Percentiles rank a stretch among this genome's conserved stretches.
Conservation (phyloP, 1,140 invertebrate species). For the Pseudomyrmex sp. region DNA sequence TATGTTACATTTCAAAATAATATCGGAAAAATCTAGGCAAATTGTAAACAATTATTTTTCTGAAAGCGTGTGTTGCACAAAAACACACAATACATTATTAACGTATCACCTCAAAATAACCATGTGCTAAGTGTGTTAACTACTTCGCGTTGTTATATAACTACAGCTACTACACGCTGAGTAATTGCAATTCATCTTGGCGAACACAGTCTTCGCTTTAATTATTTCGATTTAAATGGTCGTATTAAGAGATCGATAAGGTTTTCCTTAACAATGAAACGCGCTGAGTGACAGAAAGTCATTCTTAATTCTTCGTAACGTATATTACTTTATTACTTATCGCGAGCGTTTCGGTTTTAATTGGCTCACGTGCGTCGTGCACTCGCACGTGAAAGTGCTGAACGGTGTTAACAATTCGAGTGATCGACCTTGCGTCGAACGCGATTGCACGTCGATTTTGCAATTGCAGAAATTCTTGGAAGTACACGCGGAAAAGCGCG, state of each 20-base stretch:
- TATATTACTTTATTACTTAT: conserved; percentile 3
- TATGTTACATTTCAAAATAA: neutral
- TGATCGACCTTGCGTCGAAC: conserved; percentile 31
- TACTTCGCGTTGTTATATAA: conserved; percentile 14
- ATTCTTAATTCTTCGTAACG: neutral
- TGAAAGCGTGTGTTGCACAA: too few species aligned
- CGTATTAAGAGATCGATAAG: neutral
- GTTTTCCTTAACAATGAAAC: conserved; percentile 10
- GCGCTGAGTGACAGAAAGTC: neutral
- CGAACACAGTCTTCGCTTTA: conserved; percentile 6
- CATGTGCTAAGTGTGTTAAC: neutral
- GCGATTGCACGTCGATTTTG: neutral
- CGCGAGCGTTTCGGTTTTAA: neutral
- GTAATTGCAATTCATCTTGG: conserved; percentile 25
- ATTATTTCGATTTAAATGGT: conserved; percentile 2
- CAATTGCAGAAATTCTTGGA: neutral
- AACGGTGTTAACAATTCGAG: neutral
- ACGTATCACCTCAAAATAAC: conserved; percentile 1
- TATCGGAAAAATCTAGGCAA: too few species aligned
- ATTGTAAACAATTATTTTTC: too few species aligned
- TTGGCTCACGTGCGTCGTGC: neutral
- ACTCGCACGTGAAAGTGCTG: neutral
- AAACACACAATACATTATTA: neutral
- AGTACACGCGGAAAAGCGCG: neutral
- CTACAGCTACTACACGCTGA: neutral